Percentiles rank a stretch among this genome's conserved stretches.
Conservation (phyloP, 2,797 vertebrate species). For the Chrysocyon brachyurus region DNA sequence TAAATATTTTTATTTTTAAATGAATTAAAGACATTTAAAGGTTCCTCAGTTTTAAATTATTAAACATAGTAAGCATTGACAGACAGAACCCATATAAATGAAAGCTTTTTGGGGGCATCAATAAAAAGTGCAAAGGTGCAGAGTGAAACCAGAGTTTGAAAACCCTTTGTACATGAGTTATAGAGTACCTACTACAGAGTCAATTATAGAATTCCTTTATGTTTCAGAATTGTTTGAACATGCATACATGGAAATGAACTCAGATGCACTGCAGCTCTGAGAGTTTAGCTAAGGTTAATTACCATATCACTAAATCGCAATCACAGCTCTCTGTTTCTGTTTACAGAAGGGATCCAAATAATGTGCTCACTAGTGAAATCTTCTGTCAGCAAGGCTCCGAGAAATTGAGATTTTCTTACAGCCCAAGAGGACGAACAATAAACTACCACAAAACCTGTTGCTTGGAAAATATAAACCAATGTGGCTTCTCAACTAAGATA, state of each 20-base stretch:
- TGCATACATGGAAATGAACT: too few relatives aligned
- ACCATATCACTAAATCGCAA: too few relatives aligned
- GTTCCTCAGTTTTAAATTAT: neutral
- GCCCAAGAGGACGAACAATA: neutral
- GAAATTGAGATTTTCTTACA: neutral
- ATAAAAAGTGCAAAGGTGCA: neutral
- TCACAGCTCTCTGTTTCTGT: too few relatives aligned
- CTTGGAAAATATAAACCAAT: neutral
- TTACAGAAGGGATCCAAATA: neutral
- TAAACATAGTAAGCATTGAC: neutral
- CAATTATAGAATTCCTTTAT: neutral
- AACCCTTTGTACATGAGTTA: neutral
- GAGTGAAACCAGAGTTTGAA: neutral
- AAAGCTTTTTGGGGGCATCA: neutral
- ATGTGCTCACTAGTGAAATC: neutral
- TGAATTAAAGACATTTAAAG: neutral
- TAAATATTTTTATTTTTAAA: constrained; percentile 36
- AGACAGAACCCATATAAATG: neutral
- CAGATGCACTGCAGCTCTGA: too few relatives aligned
- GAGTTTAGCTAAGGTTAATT: too few relatives aligned
- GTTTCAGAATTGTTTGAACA: neutral
- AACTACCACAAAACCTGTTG: neutral
- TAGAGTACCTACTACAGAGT: neutral
- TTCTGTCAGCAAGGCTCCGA: neutral
- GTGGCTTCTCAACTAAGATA: neutral